Evolutionary conservation across 2,888 invertebrate species (phyloP), one percentile per base, ranked within the genome.

Genomic region (Baronia brevicornis): DNA sequence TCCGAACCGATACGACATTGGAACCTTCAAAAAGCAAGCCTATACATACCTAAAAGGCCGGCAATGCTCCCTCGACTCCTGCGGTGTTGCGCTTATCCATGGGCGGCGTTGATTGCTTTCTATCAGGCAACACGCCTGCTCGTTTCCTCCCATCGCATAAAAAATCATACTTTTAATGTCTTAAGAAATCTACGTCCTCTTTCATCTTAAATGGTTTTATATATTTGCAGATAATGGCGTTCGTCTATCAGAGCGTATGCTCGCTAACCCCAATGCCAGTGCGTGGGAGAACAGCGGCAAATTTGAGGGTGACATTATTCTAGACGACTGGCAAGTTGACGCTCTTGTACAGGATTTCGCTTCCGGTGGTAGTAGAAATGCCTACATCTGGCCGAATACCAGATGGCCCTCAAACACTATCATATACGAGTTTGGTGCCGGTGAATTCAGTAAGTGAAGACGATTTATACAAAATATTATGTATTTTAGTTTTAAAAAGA

Each of bases 351-450:
- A 54, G 27, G 59, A 71, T 33, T 79, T 51, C 42, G 60, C 74
- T 0, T n/a, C n/a, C n/a, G n/a, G n/a, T n/a, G 41, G 50, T 25
- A 77, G 78, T 3, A 59, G 73, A 21, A 72, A 64, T 36, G 77
- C 75, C 0, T 75, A 75, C 53, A 64, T 49, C 36, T 65, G 60
- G 44, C 72, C 73, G 0, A 46, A 68, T 38, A 71, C 70, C 7
- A 62, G 60, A 18, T 80, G 80, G 79, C 80, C 80, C 0, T 41
- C 62, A 1, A 46, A 79, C 39, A 69, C 69, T 0, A 68, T 80
- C 1, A 57, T 80, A 1, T 75, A 65, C n/a, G n/a, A n/a, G n/a
- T n/a, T n/a, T n/a, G n/a, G n/a, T n/a, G n/a, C n/a, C n/a, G n/a
- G n/a, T n/a, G n/a, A n/a, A n/a, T n/a, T n/a, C n/a, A n/a, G n/a